Evolutionary conservation across 2,888 invertebrate genomes (phyloP), one percentile per base, ranked within the genome.

Genomic region (Rhagophthalmus giganteus): DNA sequence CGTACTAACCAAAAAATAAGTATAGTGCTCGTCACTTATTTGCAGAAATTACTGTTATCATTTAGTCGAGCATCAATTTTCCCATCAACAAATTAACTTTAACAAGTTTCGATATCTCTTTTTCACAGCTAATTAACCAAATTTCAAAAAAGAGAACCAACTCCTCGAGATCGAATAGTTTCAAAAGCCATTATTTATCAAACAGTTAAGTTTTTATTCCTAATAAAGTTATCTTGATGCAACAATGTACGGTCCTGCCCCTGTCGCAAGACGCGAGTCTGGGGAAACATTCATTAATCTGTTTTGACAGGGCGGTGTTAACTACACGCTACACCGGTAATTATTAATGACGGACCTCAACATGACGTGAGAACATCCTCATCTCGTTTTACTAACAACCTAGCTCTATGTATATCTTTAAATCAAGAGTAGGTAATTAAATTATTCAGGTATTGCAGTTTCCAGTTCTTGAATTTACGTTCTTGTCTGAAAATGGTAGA

Each of bases 201-300:
- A 3, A 44, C 26, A 35, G 30, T 45, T 37, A 28, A 28, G 25
- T 39, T 51, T 46, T 34, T 44, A 37, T 46, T 24, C 27, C 39
- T 51, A 51, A 51, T 51, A 45, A 51, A 51, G 51, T 51, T 51
- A 51, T 51, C 45, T 51, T 45, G 45, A 51, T 51, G 44, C 27
- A 51, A 45, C 51, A 51, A 32, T 38, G 45, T 45, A 51, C 45
- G 45, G 51, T 45, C 45, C 40, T 51, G 51, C 51, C 45, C 55
- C 55, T 56, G 56, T 55, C 47, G 54, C 51, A 54, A 48, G 56
- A 49, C 52, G 56, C 49, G 60, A 60, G 57, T 68, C 71, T 69
- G 65, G 72, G 72, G 73, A 73, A 70, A 73, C 69, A 74, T 75
- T 74, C 74, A 74, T 75, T 75, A 75, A 75, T 75, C 73, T 74